Conservation (phyloP, 2,888 invertebrate genomes). For the Thalpophila matura region DNA sequence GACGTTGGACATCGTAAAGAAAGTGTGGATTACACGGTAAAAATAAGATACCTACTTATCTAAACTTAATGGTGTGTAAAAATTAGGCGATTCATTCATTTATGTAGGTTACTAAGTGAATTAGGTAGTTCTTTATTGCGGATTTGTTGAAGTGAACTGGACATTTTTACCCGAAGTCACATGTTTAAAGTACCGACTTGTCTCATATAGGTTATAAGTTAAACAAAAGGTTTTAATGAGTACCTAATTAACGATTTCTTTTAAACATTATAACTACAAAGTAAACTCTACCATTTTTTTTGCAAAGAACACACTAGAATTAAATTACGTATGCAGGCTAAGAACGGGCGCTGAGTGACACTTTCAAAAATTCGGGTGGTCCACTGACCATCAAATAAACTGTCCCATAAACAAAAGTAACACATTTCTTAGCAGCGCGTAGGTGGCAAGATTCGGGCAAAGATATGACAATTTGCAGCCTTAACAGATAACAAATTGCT, state of each 20-base stretch:
- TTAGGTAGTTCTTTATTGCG: conserved; percentile 12
- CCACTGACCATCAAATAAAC: conserved; percentile 66
- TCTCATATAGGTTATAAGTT: no score
- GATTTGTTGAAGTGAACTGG: background rate
- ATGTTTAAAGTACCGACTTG: background rate
- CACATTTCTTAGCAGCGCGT: conserved; percentile 68
- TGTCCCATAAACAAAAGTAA: conserved; percentile 66
- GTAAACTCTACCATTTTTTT: background rate
- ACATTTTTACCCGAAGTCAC: no score
- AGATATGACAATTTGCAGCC: conserved; percentile 74
- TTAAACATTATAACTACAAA: no score
- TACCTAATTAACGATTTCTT: no score
- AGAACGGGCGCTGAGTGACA: conserved; percentile 20
- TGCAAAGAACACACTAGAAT: conserved; percentile 19
- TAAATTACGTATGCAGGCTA: conserved; percentile 45
- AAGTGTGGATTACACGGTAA: conserved; percentile 76
- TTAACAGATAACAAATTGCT: conserved; percentile 66
- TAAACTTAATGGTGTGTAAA: conserved; percentile 55
- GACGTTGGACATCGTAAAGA: conserved; percentile 65
- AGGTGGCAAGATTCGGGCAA: conserved; percentile 71
- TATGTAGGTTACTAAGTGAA: conserved; percentile 12
- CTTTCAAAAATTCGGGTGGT: conserved; percentile 56
- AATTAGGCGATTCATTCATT: conserved; percentile 31
- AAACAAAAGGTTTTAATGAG: no score
- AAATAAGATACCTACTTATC: conserved; percentile 58